Percentiles rank a stretch among this genome's conserved stretches.
phyloP scores from a whole-genome alignment of 2,888 invertebrate genomes.

The Oscheius myriophilus region DNA sequence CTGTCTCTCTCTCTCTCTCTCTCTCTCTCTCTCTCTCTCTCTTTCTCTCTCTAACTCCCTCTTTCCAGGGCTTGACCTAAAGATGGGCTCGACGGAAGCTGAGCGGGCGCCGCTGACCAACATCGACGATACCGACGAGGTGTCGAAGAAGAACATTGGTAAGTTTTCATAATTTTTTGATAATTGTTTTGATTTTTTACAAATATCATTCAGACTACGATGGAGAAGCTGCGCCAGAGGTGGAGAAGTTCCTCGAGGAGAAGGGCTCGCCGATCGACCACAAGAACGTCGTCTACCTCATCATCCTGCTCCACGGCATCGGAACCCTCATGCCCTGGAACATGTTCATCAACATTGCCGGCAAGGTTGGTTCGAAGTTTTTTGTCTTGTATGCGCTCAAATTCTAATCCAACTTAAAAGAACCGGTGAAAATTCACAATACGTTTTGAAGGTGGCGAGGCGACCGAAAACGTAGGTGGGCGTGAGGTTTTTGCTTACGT shows the following conservation, averaged over 20 bases:
- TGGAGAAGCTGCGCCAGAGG: background rate
- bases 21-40: slow-evolving; percentile 12
- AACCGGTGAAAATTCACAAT: no score
- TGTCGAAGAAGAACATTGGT: background rate
- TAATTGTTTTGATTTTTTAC: slow-evolving; percentile 1
- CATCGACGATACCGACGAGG: slow-evolving; percentile 4
- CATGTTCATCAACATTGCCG: slow-evolving; percentile 87
- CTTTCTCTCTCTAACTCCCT: background rate
- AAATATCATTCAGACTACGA: no score
- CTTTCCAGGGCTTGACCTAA: background rate
- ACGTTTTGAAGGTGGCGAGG: no score
- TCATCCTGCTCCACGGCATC: slow-evolving; percentile 89
- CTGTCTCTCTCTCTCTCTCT: slow-evolving; percentile 17
- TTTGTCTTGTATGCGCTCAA: no score
- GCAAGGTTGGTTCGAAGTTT: slow-evolving; percentile 47
- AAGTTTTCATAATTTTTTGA: slow-evolving; percentile 3
- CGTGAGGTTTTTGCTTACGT: no score
- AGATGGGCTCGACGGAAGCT: no score
- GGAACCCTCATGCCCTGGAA: slow-evolving; percentile 97
- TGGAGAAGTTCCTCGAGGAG: slow-evolving; percentile 13
- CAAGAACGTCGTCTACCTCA: slow-evolving; percentile 74
- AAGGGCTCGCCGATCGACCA: slow-evolving; percentile 26
- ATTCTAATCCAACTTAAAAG: no score
- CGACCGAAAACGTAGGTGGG: no score
- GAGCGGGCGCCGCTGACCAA: background rate